Base-by-base conservation (phyloP, 1,140 invertebrate species). In the Pseudachorutes palmiensis region DNA sequence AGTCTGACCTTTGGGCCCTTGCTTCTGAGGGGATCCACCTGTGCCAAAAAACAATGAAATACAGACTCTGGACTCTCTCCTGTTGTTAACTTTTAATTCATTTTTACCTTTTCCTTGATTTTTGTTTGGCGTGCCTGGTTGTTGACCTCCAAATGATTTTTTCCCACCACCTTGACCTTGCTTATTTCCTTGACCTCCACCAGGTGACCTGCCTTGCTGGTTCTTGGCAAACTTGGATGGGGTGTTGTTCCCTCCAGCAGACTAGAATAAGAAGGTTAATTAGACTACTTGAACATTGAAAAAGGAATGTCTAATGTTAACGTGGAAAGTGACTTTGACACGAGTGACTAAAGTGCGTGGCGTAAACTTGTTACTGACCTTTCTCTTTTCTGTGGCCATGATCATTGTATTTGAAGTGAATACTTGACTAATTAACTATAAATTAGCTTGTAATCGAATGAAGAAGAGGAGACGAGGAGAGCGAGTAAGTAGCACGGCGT, bases 221-320 rank as follows among this genome's bases (percentile, higher is more conserved):
- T 55, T 55, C 51, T 55, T 55, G 51, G 51, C 51, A 24, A 55
- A 55, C 24, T 55, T 55, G 5, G 51, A 55, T 3, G 51, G 51
- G 12, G 51, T 55, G 24, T 55, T 24, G 24, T 55, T 12, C 24
- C 14, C 51, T 16, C 51, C 51, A 9, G 5, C 5, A 5, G 51
- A 55, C 51, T 55, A 26, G 9, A 55, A 24, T 9, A 41, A 5
- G 19, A 19, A 41, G 19, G 19, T 9, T 19, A 41, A 41, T 41
- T 9, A 41, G 5, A 41, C 36, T 9, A 9, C 5, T 41, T 5
- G 36, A 41, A 41, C 51, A 55, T n/a, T n/a, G n/a, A n/a, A n/a
- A n/a, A n/a, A n/a, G n/a, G n/a, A n/a, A n/a, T n/a, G n/a, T n/a
- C n/a, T n/a, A n/a, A n/a, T n/a, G n/a, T n/a, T n/a, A n/a, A n/a